These are phyloP conservation scores for Paramormyrops kingsleyae DNA, from an alignment of 2,113 vertebrate genomes.

Conservation along the genomic window DNA sequence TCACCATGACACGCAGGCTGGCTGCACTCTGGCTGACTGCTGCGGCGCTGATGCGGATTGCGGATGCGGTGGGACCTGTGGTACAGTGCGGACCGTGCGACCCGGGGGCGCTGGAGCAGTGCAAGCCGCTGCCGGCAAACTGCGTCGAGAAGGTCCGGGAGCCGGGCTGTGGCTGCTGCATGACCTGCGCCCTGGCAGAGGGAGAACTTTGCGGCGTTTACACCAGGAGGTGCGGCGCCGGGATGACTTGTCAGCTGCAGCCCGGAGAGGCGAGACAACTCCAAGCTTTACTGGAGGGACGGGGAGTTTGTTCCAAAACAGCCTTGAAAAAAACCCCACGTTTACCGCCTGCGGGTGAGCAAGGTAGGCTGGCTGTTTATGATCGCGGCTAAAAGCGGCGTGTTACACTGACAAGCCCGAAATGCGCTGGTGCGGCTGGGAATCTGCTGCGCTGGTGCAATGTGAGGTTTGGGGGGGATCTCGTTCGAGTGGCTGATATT, in stretches of 20 bases:
- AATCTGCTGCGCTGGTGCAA: neutral
- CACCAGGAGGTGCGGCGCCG: slow-evolving; percentile 76
- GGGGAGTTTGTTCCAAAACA: slow-evolving; percentile 71
- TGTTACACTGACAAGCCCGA: neutral
- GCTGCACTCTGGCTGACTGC: slow-evolving; percentile 61
- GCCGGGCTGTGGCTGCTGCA: slow-evolving; percentile 87
- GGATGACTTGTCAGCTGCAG: slow-evolving; percentile 69
- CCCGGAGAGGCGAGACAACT: slow-evolving; percentile 70
- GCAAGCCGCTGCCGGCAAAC: slow-evolving; percentile 66
- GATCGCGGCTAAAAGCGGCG: neutral
- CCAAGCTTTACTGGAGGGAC: slow-evolving; percentile 79
- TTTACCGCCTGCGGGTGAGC: slow-evolving; percentile 41
- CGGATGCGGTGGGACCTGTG: slow-evolving; percentile 66
- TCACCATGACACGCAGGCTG: slow-evolving; percentile 56
- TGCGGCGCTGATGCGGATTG: slow-evolving; percentile 46
- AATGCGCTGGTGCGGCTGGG: neutral
- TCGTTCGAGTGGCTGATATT: neutral
- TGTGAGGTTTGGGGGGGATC: neutral
- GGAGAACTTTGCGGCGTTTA: slow-evolving; percentile 82
- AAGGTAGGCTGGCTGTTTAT: slow-evolving; percentile 55
- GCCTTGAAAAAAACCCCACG: slow-evolving; percentile 46
- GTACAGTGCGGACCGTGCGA: slow-evolving; percentile 84
- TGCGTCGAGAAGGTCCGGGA: slow-evolving; percentile 78
- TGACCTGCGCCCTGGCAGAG: slow-evolving; percentile 73
- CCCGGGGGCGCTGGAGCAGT: slow-evolving; percentile 63